These are phyloP conservation scores for Dermochelys coriacea DNA, from an alignment of 2,797 vertebrate genomes.

Conservation along the genomic window DNA sequence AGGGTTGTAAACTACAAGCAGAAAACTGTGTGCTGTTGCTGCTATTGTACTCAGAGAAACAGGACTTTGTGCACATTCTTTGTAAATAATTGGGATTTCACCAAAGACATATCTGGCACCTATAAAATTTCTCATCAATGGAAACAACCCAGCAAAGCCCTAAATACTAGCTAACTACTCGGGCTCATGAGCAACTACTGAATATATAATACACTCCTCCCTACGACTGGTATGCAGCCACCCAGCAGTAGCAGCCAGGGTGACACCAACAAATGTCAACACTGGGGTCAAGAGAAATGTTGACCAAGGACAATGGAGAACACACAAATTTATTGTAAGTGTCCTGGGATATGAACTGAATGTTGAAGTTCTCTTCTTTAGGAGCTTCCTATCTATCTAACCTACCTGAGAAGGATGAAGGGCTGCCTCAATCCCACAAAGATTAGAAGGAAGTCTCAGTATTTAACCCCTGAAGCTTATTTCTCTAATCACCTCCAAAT, in stretches of 20 bases:
- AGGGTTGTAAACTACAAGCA: background rate
- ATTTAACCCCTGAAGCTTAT: background rate
- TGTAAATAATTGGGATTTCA: background rate
- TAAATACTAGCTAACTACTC: background rate
- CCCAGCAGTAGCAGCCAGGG: background rate
- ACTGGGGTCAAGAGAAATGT: background rate
- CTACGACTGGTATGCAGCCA: background rate
- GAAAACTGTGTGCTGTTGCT: background rate
- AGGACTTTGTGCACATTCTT: background rate
- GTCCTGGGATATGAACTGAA: background rate
- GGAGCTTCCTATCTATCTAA: background rate
- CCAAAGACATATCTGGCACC: background rate
- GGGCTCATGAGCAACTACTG: background rate
- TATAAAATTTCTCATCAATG: background rate
- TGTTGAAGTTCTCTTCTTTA: background rate
- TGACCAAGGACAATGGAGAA: background rate
- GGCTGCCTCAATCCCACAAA: background rate
- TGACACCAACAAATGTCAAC: background rate
- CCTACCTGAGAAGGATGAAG: background rate
- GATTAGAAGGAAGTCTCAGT: background rate
- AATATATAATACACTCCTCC: background rate
- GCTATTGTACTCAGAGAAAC: background rate
- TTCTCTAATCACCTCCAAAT: rapidly evolving
- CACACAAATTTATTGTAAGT: background rate
- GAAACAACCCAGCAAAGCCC: background rate